Conservation (phyloP, 1,140 invertebrate genomes). For the Caligus rogercresseyi region DNA sequence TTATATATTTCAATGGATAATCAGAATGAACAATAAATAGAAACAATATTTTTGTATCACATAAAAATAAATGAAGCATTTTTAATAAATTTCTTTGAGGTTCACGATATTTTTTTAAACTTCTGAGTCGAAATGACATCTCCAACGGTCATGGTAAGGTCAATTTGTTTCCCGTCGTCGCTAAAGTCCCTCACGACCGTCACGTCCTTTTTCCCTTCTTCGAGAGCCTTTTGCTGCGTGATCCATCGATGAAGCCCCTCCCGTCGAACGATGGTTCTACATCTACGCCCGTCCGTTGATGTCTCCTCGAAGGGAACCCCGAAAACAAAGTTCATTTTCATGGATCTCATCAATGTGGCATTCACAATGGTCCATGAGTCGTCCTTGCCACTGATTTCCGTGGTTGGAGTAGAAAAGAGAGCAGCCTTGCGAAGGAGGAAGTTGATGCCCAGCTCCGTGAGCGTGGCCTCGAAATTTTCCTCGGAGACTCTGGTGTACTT, state of each 20-base stretch:
- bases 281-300: conserved; percentile 9
- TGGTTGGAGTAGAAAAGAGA: conserved; percentile 4
- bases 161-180: neutral
- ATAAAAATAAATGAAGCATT: neutral
- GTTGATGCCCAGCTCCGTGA: conserved; percentile 5
- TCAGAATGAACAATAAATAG: neutral
- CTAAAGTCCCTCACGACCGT: conserved; percentile 7
- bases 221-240: conserved; percentile 10
- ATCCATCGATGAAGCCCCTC: conserved; percentile 6
- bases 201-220: conserved; percentile 17
- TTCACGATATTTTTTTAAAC: conserved; percentile 3
- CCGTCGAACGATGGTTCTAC: neutral
- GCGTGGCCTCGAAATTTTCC: conserved; percentile 13
- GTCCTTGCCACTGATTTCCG: conserved; percentile 14
- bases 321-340: conserved; percentile 3
- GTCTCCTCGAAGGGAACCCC: conserved; percentile 8
- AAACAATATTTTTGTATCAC: neutral
- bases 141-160: neutral
- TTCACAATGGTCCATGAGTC: conserved; percentile 1
- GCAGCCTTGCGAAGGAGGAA: conserved; percentile 17
- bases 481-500: conserved; percentile 9
- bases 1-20: neutral
- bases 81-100: neutral
- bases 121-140: conserved; percentile 8
- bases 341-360: neutral